Evolutionary conservation across 1,140 invertebrate genomes (phyloP).

Genomic region (Aethina tumida): DNA sequence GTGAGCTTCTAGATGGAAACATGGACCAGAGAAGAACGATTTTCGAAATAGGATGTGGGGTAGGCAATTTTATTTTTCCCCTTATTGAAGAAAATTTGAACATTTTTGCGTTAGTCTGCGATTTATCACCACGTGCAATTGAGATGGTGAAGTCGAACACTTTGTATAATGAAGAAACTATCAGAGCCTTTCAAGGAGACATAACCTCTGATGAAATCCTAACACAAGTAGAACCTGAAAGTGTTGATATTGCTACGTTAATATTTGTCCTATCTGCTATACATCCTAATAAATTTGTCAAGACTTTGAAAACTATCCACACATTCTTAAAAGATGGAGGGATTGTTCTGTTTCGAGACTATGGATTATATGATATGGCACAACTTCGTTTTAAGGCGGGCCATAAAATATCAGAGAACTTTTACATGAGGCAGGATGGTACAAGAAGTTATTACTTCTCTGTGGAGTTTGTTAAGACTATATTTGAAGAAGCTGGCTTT

Average conservation of each 20-base stretch:
- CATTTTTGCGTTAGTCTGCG: constrained; percentile 81
- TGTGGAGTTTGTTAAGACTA: constrained; percentile 49
- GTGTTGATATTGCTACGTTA: constrained; percentile 78
- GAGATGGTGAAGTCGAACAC: constrained; percentile 69
- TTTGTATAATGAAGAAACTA: constrained; percentile 50
- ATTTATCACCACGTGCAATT: constrained; percentile 86
- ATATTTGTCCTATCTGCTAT: constrained; percentile 97
- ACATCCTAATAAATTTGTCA: constrained; percentile 69
- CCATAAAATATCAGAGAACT: constrained; percentile 87
- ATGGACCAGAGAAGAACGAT: constrained; percentile 35
- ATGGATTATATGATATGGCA: constrained; percentile 96
- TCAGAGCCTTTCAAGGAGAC: constrained; percentile 70
- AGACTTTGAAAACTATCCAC: constrained; percentile 59
- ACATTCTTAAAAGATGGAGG: constrained; percentile 70
- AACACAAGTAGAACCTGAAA: constrained; percentile 39
- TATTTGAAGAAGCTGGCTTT: constrained; percentile 63
- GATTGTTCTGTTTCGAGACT: constrained; percentile 86
- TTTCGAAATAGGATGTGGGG: constrained; percentile 93
- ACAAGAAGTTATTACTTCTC: constrained; percentile 84
- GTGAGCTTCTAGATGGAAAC: constrained; percentile 54
- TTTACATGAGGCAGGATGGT: constrained; percentile 95
- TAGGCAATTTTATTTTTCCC: constrained; percentile 94
- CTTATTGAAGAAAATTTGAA: constrained; percentile 68
- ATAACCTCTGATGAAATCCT: constrained; percentile 54
- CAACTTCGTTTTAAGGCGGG: constrained; percentile 89